Evolutionary conservation across 2,113 vertebrate genomes (phyloP), one percentile per base, ranked within the genome.

Genomic region (Panurus biarmicus): DNA sequence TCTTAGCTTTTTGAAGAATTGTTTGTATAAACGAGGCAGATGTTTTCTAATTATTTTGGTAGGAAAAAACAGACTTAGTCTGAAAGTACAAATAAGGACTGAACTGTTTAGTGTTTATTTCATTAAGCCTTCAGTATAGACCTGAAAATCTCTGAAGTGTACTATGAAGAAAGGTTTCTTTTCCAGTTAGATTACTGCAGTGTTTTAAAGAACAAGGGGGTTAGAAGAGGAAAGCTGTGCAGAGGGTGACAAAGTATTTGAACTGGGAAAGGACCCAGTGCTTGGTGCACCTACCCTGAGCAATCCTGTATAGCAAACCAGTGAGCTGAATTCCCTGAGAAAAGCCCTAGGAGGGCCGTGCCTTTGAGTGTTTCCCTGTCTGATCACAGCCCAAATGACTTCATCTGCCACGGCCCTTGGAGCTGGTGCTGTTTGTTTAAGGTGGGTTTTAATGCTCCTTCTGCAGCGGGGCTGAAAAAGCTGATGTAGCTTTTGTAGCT

Each of bases 331-430:
- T 50, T 62, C 47, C 51, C 26, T 38, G 38, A 14, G 53, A 24
- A 60, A 50, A 66, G 12, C 40, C 23, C n/a, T 0, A 0, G 40
- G 28, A 60, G 23, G 28, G 14, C 25, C 12, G 5, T 2, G 0
- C 9, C 78, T 70, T 66, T 33, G 16, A 53, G 29, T 0, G 0
- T 26, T 75, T 62, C 14, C 31, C 8, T 21, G 6, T 31, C 57
- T 38, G 31, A 31, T 62, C 15, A 14, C 23, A 23, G 11, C 22
- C 28, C 29, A n/a, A 6, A 23, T 26, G 26, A 23, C 50, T 73
- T 35, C 10, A 5, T 31, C 67, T 50, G 44, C 58, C 18, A 8
- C 14, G 42, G 64, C 23, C 8, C 54, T 69, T 61, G 54, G 36
- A 89, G 36, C 26, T 13, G 2, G 14, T 26, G 44, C 42, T 72